Percentiles rank a stretch among this genome's conserved stretches.
These are phyloP conservation scores for Collichthys lucidus DNA, from an alignment of 2,113 vertebrate genomes.

Conservation along the genomic window DNA sequence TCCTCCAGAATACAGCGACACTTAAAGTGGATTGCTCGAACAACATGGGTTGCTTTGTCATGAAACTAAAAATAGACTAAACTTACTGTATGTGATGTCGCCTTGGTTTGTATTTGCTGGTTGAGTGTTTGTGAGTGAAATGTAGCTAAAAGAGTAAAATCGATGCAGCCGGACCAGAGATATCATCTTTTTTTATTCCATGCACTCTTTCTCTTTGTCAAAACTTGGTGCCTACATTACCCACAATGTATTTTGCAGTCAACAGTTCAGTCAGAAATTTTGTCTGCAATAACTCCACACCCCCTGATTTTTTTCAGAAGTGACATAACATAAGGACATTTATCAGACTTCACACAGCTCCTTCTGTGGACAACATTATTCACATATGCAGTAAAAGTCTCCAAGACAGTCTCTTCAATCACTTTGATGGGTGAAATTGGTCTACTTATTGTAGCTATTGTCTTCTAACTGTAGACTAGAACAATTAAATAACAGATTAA, in stretches of 20 bases:
- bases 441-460: not conserved
- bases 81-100: not conserved
- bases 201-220: not conserved
- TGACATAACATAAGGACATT: not conserved
- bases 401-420: not conserved
- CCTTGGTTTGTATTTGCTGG: constrained; percentile 3
- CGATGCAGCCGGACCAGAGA: not conserved
- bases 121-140: not conserved
- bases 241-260: not conserved
- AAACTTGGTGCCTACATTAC: not conserved
- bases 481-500: not conserved
- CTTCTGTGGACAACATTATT: not conserved
- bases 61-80: constrained; percentile 19
- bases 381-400: not conserved
- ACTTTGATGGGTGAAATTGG: not conserved
- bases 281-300: not conserved
- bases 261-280: not conserved
- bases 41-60: constrained; percentile 24
- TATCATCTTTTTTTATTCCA: not conserved
- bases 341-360: not conserved
- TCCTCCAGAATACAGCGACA: constrained; percentile 19
- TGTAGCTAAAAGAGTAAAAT: not conserved
- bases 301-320: not conserved
- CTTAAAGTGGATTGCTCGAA: constrained; percentile 22
- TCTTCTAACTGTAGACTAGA: not conserved